Evolutionary conservation across 64 coral and sea anemone species (phyloP), one percentile per base, ranked within the genome.

Genomic region (Cladopsammia gracilis): DNA sequence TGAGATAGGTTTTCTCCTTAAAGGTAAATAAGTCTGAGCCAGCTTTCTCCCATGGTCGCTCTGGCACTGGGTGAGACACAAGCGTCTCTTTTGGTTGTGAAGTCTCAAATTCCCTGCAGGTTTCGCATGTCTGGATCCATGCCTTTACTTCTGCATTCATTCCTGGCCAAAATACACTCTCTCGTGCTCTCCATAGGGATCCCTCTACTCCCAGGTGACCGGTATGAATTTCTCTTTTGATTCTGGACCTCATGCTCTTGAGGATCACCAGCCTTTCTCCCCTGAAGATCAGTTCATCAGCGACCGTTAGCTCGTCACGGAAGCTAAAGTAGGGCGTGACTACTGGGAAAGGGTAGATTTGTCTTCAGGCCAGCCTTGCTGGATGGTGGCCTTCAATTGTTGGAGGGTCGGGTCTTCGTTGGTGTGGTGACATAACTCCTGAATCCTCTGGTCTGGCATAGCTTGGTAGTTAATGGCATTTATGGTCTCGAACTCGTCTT

Each of bases 131-230:
- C 6, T 23, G 42, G 14, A 92, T 85, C 62, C 45, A 61, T 34
- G 85, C 68, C 18, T 81, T 87, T 11, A 80, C 10, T 66, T 93
- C 82, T 8, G 77, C n/a, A n/a, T 87, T 87, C 73, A 70, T 93
- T 4, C 72, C 59, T 9, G 91, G 91, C 82, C 80, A 85, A 50
- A 75, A 77, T 1, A 77, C 68, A 45, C 49, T 47, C 26, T 92
- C 80, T n/a, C n/a, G n/a, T n/a, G n/a, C n/a, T n/a, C n/a, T n/a
- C n/a, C n/a, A n/a, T n/a, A 49, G 1, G 76, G 9, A 14, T n/a
- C 6, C 25, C 16, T 23, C 3, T 22, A 79, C 51, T 53, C 76
- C 76, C 1, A 10, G 76, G 9, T 79, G 76, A 18, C 76, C 76
- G 7, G 48, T 57, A 25, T 79, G 76, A 5, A 79, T 52, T 2